Evolutionary conservation across 2,888 invertebrate species (phyloP), one percentile per base, ranked within the genome.

Genomic region (Panorpa germanica): DNA sequence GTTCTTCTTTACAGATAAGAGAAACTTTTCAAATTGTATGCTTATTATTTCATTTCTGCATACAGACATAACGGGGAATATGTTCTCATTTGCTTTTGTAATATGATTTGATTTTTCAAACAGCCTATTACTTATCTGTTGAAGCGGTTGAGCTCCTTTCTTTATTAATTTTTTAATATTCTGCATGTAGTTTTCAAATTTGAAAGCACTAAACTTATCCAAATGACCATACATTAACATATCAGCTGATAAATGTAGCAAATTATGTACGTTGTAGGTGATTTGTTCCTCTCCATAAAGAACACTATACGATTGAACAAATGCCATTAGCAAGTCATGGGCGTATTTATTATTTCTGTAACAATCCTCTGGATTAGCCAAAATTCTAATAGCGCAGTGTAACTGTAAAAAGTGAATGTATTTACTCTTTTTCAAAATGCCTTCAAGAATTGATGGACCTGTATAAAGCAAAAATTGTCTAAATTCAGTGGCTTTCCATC

Each of bases 401-500:
- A 17, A 19, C 12, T 18, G 10, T 18, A 26, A 19, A 19, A 26
- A 26, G 19, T 26, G 16, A 14, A n/a, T 4, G 19, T 17, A 26
- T 18, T 18, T 6, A 7, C 19, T 11, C 10, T 29, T 24, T 25
- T 17, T 36, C 26, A 26, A 33, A 25, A 25, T 21, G 29, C 20
- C 28, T 28, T 25, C 28, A 9, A 20, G 35, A 11, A 28, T 34
- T 27, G 28, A 35, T 35, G 22, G 34, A 4, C 29, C 34, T 22
- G 24, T 36, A 29, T 35, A 38, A 9, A 34, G 32, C 9, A 37
- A 29, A 19, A 38, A 38, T 25, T 38, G 34, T 7, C 32, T 32
- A n/a, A n/a, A n/a, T n/a, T n/a, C n/a, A 26, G 37, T 34, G 2
- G 35, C 33, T 27, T 38, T 38, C 32, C 34, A 35, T 14, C 34